Percentiles rank a stretch among this genome's conserved stretches.
Conservation (phyloP, 2,797 vertebrate genomes). For the Smutsia gigantea region DNA sequence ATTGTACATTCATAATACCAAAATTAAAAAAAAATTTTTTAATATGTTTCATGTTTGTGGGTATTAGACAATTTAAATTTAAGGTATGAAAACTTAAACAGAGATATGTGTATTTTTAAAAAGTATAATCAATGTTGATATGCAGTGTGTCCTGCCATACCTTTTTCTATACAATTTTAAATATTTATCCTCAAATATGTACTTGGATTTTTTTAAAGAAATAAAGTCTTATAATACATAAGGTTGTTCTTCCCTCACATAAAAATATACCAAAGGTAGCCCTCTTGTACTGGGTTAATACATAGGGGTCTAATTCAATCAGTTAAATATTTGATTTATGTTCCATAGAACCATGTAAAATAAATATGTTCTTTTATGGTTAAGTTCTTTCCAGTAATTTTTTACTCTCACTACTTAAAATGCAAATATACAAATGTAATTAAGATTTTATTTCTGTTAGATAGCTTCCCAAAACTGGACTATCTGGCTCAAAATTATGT, state of each 20-base stretch:
- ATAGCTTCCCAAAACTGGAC: background rate
- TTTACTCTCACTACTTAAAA: background rate
- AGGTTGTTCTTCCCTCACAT: background rate
- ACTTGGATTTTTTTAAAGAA: background rate
- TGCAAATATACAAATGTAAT: background rate
- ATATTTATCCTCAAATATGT: background rate
- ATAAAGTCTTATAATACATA: background rate
- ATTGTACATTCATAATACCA: no score
- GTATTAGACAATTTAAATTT: background rate
- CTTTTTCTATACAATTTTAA: background rate
- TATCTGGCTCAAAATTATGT: background rate
- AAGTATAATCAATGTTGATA: background rate
- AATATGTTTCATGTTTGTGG: background rate
- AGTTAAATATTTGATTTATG: conserved; percentile 19
- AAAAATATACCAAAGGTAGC: background rate
- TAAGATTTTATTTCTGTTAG: background rate
- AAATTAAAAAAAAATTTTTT: background rate
- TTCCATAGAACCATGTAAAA: background rate
- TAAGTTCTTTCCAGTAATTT: background rate
- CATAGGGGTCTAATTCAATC: background rate
- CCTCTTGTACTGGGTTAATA: background rate
- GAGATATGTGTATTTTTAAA: background rate
- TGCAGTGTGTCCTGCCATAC: background rate
- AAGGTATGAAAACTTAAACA: background rate
- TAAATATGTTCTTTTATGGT: background rate